Evolutionary conservation across 2,113 vertebrate genomes (phyloP), one percentile per base, ranked within the genome.

Genomic region (Nothobranchius furzeri): DNA sequence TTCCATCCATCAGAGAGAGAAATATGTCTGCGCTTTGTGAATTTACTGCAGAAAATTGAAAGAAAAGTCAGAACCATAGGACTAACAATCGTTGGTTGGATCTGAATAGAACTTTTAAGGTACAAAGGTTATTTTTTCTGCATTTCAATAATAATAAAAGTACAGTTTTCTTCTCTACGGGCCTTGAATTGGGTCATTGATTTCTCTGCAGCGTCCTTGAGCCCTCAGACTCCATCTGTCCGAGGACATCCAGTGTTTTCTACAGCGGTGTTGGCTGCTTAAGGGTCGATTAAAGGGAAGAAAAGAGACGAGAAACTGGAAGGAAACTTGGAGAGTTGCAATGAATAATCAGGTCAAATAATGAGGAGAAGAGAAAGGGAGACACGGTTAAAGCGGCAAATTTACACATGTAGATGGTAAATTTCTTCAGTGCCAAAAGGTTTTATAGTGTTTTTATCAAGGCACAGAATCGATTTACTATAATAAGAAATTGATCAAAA

Each of bases 201-300:
- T 7, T 56, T 52, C 17, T 61, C 66, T 65, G 55, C 57, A 12
- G 47, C 57, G 87, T 86, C 87, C 79, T 88, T 85, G 84, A 81
- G 67, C 36, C 15, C 68, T 6, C 78, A 76, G 61, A 64, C 75
- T 59, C 69, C 50, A 50, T 78, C 61, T 65, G 70, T 13, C 35
- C 35, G 59, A 73, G 63, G 53, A 73, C 65, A 76, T 52, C 9
- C 55, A 74, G 75, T 60, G 58, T 36, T 80, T 78, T 50, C 57
- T 80, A 74, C 74, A 70, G 7, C 30, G 30, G 30, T 4, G 30
- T 30, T 30, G 30, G 30, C 30, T 30, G 30, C 30, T 48, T 13
- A 67, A 53, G 13, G 70, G 64, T 72, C 48, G 56, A 68, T 64
- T 48, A 61, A 12, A 9, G 12, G 45, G 3, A 9, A 40, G 15